Percentiles rank a stretch among this genome's conserved stretches.
Conservation (phyloP, 2,113 vertebrate species). For the Nyctereutes procyonoides region DNA sequence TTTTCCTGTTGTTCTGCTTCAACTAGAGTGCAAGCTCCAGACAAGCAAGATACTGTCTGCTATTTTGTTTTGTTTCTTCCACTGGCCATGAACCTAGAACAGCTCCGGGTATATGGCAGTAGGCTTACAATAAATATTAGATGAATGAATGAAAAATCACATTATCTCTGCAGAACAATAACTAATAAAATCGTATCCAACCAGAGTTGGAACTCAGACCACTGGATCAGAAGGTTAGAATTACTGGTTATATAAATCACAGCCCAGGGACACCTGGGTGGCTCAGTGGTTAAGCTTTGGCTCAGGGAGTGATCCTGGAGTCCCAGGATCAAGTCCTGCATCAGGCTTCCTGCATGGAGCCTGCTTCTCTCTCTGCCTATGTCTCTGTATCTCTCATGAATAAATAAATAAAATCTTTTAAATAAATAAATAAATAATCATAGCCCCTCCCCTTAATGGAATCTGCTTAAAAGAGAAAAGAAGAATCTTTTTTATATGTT, state of each 20-base stretch:
- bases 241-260: background rate
- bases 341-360: too few species aligned
- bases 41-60: fast-evolving
- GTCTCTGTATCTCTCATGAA: too few species aligned
- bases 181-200: background rate
- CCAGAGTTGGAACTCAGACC: background rate
- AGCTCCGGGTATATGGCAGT: fast-evolving
- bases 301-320: too few species aligned
- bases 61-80: background rate
- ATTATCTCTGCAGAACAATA: background rate
- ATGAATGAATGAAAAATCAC: background rate
- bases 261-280: too few species aligned
- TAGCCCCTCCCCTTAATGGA: too few species aligned
- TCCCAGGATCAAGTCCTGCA: too few species aligned
- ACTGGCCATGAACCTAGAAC: background rate
- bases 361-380: too few species aligned
- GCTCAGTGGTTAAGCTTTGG: too few species aligned
- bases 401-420: too few species aligned
- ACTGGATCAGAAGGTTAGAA: background rate
- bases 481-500: background rate
- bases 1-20: background rate
- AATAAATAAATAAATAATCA: too few species aligned
- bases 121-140: background rate
- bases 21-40: background rate
- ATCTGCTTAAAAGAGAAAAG: background rate